Percentiles rank a stretch among this genome's conserved stretches.
Conservation (phyloP, 2,888 invertebrate species). For the Melieria crassipennis region DNA sequence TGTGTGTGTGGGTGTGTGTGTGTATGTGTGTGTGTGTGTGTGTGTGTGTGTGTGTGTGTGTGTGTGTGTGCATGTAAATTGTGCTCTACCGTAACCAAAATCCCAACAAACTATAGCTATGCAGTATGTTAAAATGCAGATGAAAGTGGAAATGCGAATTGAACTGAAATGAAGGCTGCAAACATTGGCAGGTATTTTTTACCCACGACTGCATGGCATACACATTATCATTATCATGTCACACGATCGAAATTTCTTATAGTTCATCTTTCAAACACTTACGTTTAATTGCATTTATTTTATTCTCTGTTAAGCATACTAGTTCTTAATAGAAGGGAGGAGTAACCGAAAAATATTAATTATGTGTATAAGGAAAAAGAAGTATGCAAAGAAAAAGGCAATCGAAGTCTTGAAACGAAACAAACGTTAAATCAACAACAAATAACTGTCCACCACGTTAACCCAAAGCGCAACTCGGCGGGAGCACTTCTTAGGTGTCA, state of each 20-base stretch:
- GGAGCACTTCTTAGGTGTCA: neutral
- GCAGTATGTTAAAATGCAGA: too few relatives aligned
- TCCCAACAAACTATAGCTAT: too few relatives aligned
- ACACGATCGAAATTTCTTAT: neutral
- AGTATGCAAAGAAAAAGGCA: neutral
- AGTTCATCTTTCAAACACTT: neutral
- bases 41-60: slow-evolving; percentile 1
- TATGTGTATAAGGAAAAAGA: neutral
- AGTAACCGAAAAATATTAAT: slow-evolving; percentile 9
- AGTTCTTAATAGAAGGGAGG: neutral
- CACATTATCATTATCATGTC: neutral
- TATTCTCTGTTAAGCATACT: slow-evolving; percentile 5
- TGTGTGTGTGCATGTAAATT: slow-evolving; percentile 7
- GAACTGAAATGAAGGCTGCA: too few relatives aligned
- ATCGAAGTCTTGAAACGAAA: neutral
- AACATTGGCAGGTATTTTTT: too few relatives aligned
- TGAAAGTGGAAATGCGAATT: too few relatives aligned
- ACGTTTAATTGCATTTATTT: neutral
- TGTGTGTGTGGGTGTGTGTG: slow-evolving; percentile 19
- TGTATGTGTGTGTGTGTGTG: slow-evolving; percentile 9
- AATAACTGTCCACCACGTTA: slow-evolving; percentile 19
- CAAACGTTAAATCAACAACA: neutral
- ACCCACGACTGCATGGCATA: too few relatives aligned
- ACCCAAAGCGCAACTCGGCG: slow-evolving; percentile 22
- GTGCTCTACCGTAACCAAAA: slow-evolving; percentile 3